Evolutionary conservation across 1,140 invertebrate species (phyloP).

Genomic region (Euschistus heros): DNA sequence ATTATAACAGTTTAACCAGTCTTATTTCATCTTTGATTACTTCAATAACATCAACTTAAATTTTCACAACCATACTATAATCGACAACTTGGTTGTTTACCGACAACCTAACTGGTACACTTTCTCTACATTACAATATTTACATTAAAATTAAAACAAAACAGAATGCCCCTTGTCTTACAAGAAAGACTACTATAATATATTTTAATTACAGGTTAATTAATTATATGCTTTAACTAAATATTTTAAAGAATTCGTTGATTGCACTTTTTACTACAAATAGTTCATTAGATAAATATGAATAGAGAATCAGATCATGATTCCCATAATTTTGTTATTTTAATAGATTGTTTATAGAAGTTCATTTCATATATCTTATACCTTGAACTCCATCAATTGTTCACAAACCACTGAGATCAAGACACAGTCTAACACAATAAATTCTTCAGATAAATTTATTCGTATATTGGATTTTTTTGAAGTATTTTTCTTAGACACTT

Average conservation of each 20-base stretch:
- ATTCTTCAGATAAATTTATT: slow-evolving; percentile 12
- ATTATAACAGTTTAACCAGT: slow-evolving; percentile 27
- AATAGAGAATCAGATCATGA: not conserved
- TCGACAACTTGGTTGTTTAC: slow-evolving; percentile 23
- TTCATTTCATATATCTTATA: no score
- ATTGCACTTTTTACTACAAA: slow-evolving; percentile 26
- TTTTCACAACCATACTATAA: slow-evolving; percentile 26
- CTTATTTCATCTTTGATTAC: slow-evolving; percentile 28
- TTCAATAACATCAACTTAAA: slow-evolving; percentile 28
- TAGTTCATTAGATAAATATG: slow-evolving; percentile 12
- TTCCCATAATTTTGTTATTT: not conserved
- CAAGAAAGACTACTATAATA: slow-evolving; percentile 26
- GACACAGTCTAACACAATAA: slow-evolving; percentile 13
- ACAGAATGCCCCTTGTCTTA: slow-evolving; percentile 28
- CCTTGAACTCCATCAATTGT: not conserved
- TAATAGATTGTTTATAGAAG: slow-evolving; percentile 1
- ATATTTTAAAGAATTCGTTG: slow-evolving; percentile 27
- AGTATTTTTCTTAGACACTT: slow-evolving; percentile 19
- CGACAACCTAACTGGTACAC: slow-evolving; percentile 26
- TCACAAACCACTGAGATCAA: slow-evolving; percentile 15
- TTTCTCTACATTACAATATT: slow-evolving; percentile 26
- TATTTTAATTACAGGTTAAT: slow-evolving; percentile 21
- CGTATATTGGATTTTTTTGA: slow-evolving; percentile 12
- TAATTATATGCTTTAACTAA: slow-evolving; percentile 20
- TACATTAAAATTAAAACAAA: slow-evolving; percentile 27